Evolutionary conservation across 2,113 vertebrate species (phyloP).

Genomic region (Fukomys damarensis): DNA sequence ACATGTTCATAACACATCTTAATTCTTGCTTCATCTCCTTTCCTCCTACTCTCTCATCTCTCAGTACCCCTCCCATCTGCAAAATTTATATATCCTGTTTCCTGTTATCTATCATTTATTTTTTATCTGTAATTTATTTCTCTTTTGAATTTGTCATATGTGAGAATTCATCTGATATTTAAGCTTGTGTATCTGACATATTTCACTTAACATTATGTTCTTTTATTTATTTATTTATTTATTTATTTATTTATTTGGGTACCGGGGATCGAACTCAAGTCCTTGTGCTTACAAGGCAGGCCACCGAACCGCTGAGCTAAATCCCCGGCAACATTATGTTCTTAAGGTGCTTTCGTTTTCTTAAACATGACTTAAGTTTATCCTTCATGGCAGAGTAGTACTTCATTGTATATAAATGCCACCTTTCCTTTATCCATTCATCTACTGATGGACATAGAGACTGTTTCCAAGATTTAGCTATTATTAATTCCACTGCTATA

Average conservation of each 20-base stretch:
- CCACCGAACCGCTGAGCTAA: no score
- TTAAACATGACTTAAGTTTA: background rate
- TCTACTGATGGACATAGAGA: background rate
- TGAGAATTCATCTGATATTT: background rate
- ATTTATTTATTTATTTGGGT: no score
- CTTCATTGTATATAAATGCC: background rate
- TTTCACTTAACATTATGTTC: no score
- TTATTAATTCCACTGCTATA: background rate
- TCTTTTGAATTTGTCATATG: background rate
- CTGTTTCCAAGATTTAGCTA: background rate
- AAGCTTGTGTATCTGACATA: background rate
- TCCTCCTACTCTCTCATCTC: background rate
- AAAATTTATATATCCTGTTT: no score
- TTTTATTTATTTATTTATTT: no score
- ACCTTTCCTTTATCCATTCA: background rate
- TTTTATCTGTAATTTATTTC: background rate
- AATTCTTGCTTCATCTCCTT: background rate
- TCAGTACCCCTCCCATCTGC: no score
- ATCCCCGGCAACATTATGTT: background rate
- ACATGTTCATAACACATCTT: background rate
- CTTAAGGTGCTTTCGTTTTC: background rate
- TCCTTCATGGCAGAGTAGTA: background rate
- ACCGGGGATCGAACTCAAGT: no score
- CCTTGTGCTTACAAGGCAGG: no score
- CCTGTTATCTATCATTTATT: background rate